Conservation (phyloP, 2,888 invertebrate genomes). For the Peribatodes rhomboidaria region DNA sequence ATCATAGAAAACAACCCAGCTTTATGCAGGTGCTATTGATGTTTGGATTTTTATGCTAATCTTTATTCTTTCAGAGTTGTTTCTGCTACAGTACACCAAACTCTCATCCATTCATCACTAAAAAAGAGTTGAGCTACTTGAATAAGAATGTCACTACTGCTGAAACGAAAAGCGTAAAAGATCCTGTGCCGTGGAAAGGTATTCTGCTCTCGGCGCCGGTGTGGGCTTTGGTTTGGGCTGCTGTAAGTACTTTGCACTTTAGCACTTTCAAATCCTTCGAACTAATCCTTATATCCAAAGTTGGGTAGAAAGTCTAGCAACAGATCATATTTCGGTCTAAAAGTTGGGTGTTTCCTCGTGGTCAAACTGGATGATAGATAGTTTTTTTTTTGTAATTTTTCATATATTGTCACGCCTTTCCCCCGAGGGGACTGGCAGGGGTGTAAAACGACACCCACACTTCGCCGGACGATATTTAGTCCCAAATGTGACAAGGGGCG, state of each 20-base stretch:
- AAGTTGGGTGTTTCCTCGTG: too few species aligned
- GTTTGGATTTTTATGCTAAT: too few species aligned
- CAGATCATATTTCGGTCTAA: not conserved
- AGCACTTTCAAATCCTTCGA: not conserved
- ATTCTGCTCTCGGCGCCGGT: constrained; percentile 89
- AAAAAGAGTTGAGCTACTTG: constrained; percentile 82
- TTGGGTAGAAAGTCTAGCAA: too few species aligned
- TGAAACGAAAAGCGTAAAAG: constrained; percentile 76
- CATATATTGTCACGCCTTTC: too few species aligned
- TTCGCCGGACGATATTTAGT: too few species aligned
- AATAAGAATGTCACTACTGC: constrained; percentile 85
- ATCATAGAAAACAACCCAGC: too few species aligned
- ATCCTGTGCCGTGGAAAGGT: constrained; percentile 90
- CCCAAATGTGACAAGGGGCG: too few species aligned
- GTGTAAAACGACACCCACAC: too few species aligned
- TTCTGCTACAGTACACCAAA: constrained; percentile 84
- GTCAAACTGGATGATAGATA: too few species aligned
- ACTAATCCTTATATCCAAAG: not conserved
- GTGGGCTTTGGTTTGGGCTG: constrained; percentile 91
- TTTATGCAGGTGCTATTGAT: too few species aligned
- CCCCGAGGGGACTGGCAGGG: too few species aligned
- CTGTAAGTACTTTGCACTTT: constrained; percentile 73
- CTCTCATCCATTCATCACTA: constrained; percentile 84
- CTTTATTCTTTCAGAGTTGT: constrained; percentile 68
- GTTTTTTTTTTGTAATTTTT: too few species aligned